These are phyloP conservation scores for Takifugu flavidus DNA, from an alignment of 2,113 vertebrate species.

Conservation along the genomic window DNA sequence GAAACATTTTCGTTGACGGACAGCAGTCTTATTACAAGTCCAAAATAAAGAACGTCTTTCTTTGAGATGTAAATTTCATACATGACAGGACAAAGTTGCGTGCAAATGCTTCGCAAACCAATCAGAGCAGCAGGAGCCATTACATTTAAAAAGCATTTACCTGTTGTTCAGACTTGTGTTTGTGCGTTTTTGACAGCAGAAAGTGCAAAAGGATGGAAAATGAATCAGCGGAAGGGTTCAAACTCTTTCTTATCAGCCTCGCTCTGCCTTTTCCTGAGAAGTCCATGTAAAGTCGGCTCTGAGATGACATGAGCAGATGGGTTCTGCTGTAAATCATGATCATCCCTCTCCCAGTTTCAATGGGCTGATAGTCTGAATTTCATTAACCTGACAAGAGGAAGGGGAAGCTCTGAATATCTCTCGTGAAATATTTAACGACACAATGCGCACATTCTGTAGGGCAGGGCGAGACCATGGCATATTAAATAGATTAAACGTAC, in stretches of 20 bases:
- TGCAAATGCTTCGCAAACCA: not conserved
- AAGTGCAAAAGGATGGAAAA: not conserved
- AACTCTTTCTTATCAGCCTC: constrained; percentile 17
- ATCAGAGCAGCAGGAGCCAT: not conserved
- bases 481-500: not conserved
- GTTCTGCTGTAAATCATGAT: constrained; percentile 6
- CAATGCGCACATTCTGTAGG: constrained; percentile 52
- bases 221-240: not conserved
- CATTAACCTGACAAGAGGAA: constrained; percentile 44
- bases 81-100: not conserved
- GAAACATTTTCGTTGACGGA: not conserved
- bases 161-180: not conserved
- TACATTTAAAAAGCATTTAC: not conserved
- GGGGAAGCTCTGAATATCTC: constrained; percentile 22
- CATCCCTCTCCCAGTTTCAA: constrained; percentile 44
- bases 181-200: not conserved
- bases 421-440: constrained; percentile 63
- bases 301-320: not conserved
- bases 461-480: constrained; percentile 5
- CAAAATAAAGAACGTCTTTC: not conserved
- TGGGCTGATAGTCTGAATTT: constrained; percentile 45
- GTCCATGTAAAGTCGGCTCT: constrained; percentile 8
- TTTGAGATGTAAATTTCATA: constrained; percentile 1
- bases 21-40: not conserved
- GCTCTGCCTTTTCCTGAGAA: constrained; percentile 18